Evolutionary conservation across 2,797 vertebrate genomes (phyloP), one percentile per base, ranked within the genome.

Genomic region (Nannoperca obscura): DNA sequence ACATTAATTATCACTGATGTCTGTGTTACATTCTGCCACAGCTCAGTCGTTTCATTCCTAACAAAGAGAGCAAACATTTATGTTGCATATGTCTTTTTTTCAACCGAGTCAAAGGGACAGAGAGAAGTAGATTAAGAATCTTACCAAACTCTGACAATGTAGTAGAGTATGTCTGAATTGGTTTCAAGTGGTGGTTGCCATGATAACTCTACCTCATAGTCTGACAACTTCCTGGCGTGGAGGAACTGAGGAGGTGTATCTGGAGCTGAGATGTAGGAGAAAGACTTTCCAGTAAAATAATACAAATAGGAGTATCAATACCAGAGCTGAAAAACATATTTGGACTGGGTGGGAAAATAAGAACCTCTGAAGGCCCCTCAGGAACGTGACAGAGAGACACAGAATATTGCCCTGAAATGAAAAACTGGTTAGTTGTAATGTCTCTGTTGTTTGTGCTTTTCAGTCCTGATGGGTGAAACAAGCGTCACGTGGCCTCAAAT

Each of bases 101-200:
- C 4, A 42, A n/a, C 12, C 55, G 1, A 49, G 54, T 65, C 59
- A 63, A 70, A 61, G 20, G 40, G 20, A 55, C 12, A 57, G 44
- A 30, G 42, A 67, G 59, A 70, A 54, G 7, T n/a, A 15, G 8
- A 55, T 46, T 30, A 49, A 44, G 10, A 47, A 76, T 95, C 96
- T 97, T 95, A 99, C 98, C 98, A 99, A 91, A 99, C 92, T 77
- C 95, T 95, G 88, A 99, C 95, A 86, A 91, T 90, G 93, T 99
- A 99, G 95, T 96, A 97, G 75, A 98, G 96, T 83, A 99, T 96
- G 91, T 98, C 95, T 93, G 97, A 97, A 94, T 98, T 99, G 93
- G 97, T 96, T 91, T 98, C 94, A 65, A 94, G 71, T 0, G 97
- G 97, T 68, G 96, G 95, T 93, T 96, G 91, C 98, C 98, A 99